Base-by-base conservation (phyloP, 2,888 invertebrate genomes). In the Disparrhopalites patrizii region DNA sequence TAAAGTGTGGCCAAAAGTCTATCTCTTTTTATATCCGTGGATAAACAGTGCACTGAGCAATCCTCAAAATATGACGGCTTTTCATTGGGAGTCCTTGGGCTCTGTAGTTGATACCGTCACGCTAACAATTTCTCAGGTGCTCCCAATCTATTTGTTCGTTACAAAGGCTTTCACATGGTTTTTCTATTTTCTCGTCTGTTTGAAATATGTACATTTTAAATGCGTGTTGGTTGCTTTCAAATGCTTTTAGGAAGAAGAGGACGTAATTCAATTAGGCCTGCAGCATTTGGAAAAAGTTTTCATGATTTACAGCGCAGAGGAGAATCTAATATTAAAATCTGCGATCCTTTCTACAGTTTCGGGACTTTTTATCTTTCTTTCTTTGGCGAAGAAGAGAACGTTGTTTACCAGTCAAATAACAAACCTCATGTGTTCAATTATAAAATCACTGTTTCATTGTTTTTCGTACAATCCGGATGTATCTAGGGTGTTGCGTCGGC, bases 51-150 rank as follows among this genome's bases (percentile, higher is more conserved):
- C 69, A 10, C 31, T 74, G 5, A 64, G 54, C 38, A 68, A 68
- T 52, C 67, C 71, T 15, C 69, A 40, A 31, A 61, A 66, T 23
- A 67, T 73, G 15, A 69, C 72, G 57, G 58, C 58, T 25, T 68
- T 62, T 51, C 75, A 75, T 33, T 75, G 75, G 75, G 75, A 75
- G 30, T 61, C 70, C 2, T 52, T 74, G 33, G 69, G 68, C 18
- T 61, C 70, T 18, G 68, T 73, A 20, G 40, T 74, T n/a, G 74
- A 73, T 51, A 62, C 67, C 25, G 70, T 74, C 15, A 68, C 69
- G 10, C 71, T 72, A 2, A 70, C 71, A 13, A 69, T 74, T 5
- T 70, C 70, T 15, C 69, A 71, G 33, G 74, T 72, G 66, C 60
- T 67, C 50, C 13, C n/a, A 40, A 40, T 40, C 3, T 18, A 18